Conservation (phyloP, 2,888 invertebrate species). For the Orthosia cruda region DNA sequence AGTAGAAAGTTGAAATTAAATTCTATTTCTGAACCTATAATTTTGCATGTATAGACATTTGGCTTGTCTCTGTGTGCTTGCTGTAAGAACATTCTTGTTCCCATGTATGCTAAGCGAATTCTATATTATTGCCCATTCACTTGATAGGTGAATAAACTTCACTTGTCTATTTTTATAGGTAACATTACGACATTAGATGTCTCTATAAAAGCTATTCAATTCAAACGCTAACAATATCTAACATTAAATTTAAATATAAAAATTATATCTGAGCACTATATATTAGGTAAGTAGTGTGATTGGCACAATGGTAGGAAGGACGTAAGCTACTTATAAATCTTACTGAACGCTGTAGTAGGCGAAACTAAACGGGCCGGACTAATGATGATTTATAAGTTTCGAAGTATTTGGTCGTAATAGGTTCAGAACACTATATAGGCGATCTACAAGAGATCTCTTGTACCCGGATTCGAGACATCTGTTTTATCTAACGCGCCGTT, state of each 20-base stretch:
- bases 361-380: conserved; percentile 37
- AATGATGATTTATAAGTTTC: conserved; percentile 54
- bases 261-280: conserved; percentile 10
- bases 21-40: conserved; percentile 12
- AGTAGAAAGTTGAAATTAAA: conserved; percentile 25
- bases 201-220: conserved; percentile 39
- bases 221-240: conserved; percentile 27
- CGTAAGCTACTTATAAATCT: conserved; percentile 51
- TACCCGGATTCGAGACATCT: conserved; percentile 82
- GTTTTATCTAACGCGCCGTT: conserved; percentile 80
- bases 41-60: conserved; percentile 12
- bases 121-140: conserved; percentile 40
- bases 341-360: conserved; percentile 51
- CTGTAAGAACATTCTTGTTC: conserved; percentile 9
- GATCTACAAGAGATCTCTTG: conserved; percentile 65
- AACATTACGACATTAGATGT: conserved; percentile 38
- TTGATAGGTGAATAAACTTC: conserved; percentile 38
- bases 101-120: conserved; percentile 58
- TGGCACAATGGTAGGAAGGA: conserved; percentile 48
- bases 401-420: conserved; percentile 44
- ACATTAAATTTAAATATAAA: conserved; percentile 51
- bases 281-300: conserved; percentile 32
- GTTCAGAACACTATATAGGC: conserved; percentile 58
- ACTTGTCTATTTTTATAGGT: conserved; percentile 31
- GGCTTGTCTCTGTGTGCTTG: conserved; percentile 7